Evolutionary conservation across 2,113 vertebrate genomes (phyloP).

Genomic region (Bujurquina vittata): DNA sequence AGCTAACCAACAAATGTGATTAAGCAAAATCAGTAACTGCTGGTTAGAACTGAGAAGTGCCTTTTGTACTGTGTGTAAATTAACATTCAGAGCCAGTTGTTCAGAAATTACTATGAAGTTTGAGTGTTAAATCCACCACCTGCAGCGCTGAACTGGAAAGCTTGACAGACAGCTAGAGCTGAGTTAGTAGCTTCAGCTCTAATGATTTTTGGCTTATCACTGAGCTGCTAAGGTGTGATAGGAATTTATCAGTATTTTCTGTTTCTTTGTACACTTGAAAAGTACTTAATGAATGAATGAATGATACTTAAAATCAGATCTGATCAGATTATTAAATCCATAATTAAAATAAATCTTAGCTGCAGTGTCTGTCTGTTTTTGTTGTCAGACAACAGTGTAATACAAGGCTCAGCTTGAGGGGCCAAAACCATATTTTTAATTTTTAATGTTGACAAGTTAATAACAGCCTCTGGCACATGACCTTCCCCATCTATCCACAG

Average conservation of each 20-base stretch:
- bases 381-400: background rate
- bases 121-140: background rate
- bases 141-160: background rate
- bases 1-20: background rate
- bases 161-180: background rate
- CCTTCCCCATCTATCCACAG: conserved; percentile 6
- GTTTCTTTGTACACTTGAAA: background rate
- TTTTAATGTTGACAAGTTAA: conserved; percentile 17
- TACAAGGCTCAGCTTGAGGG: background rate
- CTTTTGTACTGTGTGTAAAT: background rate
- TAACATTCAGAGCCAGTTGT: background rate
- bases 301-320: background rate
- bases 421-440: background rate
- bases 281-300: background rate
- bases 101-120: background rate
- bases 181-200: background rate
- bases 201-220: background rate
- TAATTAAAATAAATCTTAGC: background rate
- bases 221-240: background rate
- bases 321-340: background rate
- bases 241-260: background rate
- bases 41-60: background rate
- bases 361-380: background rate
- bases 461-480: conserved; percentile 8
- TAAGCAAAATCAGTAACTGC: no score